These are phyloP conservation scores for Semicossyphus pulcher DNA, from an alignment of 2,113 vertebrate genomes.

Conservation along the genomic window DNA sequence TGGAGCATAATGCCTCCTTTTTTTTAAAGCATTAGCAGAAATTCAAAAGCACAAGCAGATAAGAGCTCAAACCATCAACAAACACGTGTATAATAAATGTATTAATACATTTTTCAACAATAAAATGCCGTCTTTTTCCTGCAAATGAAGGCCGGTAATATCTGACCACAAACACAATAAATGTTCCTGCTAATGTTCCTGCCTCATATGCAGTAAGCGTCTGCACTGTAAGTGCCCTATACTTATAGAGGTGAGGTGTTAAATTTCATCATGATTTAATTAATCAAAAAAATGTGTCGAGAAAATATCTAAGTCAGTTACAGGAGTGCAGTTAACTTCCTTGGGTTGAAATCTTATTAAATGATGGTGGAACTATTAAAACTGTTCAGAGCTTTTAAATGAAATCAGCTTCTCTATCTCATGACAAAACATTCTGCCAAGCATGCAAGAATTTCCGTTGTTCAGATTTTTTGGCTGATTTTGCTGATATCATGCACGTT, in stretches of 20 bases:
- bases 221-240: not conserved
- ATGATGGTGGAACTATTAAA: too few relatives aligned
- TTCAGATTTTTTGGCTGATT: too few relatives aligned
- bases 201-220: not conserved
- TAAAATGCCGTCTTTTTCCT: not conserved
- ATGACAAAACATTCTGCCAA: too few relatives aligned
- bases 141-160: not conserved
- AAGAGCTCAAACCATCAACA: not conserved
- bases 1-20: not conserved
- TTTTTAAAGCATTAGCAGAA: not conserved
- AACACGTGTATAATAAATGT: not conserved
- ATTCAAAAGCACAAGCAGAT: too few relatives aligned
- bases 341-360: too few relatives aligned
- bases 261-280: not conserved
- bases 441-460: too few relatives aligned
- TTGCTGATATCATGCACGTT: too few relatives aligned
- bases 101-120: not conserved
- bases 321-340: too few relatives aligned
- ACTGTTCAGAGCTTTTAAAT: too few relatives aligned
- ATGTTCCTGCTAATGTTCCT: not conserved
- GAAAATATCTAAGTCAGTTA: too few relatives aligned
- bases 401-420: too few relatives aligned
- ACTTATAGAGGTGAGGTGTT: not conserved
- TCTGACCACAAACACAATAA: not conserved
- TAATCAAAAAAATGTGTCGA: not conserved